Evolutionary conservation across 2,113 vertebrate genomes (phyloP), one percentile per base, ranked within the genome.

Genomic region (Actenoides hombroni): DNA sequence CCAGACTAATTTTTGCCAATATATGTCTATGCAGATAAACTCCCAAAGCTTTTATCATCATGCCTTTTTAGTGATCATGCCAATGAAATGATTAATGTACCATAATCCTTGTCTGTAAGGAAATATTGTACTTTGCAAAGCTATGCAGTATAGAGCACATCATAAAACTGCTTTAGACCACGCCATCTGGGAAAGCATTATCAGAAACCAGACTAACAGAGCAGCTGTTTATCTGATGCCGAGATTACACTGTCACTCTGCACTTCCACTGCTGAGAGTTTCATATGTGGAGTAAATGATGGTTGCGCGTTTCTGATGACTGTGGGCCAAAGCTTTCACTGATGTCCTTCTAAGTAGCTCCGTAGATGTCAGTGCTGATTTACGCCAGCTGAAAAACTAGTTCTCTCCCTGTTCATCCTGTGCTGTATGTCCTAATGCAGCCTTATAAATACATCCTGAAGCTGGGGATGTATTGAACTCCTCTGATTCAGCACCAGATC

Each of bases 1-100:
- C 70, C 78, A 60, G 74, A 88, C 84, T 86, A 68, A 71, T 91
- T 91, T 96, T 95, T 94, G 81, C 65, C 86, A 61, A 24, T 63
- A 31, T 88, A 83, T 95, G 67, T 96, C 71, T 90, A 82, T 96
- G 96, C 92, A 92, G 88, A 83, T 92, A 87, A 97, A 95, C 48
- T 95, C 79, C 70, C 73, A 96, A 83, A 97, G 61, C 68, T 90
- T 92, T 92, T 98, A 73, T 81, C 78, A 39, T 96, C 48, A 92
- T 83, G 33, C 70, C 74, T 94, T 88, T 94, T 95, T 86, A 94
- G 67, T 92, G 80, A 94, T 92, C 83, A 82, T 84, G 86, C 91
- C 92, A 94, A 39, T 87, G 73, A 85, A 94, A 85, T 82, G 2
- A 80, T 92, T 94, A 68, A 88, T 53, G 54, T 39, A 94, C 82